A percentile compares a stretch with the other conserved stretches of the same genome.
Conservation (phyloP, 2,113 vertebrate species). For the Porphyrio hochstetteri region DNA sequence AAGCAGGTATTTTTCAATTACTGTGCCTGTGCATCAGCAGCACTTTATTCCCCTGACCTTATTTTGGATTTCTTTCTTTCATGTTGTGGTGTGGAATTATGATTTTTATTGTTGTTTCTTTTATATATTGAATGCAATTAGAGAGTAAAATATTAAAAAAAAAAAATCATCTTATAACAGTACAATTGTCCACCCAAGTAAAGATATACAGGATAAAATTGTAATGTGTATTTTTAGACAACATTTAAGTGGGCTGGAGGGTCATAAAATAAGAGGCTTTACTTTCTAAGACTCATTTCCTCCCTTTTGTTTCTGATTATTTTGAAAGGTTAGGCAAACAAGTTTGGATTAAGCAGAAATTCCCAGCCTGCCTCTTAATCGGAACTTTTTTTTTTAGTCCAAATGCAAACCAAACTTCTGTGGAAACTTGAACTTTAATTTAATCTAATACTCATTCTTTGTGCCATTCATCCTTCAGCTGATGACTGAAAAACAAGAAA, state of each 20-base stretch:
- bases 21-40: neutral
- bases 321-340: conserved; percentile 1
- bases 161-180: neutral
- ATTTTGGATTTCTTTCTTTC: neutral
- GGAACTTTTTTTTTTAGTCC: neutral
- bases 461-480: neutral
- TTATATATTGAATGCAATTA: neutral
- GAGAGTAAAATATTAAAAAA: neutral
- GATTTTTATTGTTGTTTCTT: neutral
- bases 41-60: neutral
- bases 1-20: neutral
- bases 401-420: neutral
- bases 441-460: neutral
- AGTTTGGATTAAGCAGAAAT: neutral
- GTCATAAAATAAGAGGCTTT: neutral
- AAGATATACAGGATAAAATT: neutral
- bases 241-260: neutral
- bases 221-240: neutral
- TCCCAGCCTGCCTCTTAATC: neutral
- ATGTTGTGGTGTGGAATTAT: neutral
- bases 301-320: neutral
- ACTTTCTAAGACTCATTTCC: neutral
- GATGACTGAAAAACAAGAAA: neutral
- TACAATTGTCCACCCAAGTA: neutral
- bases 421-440: neutral